A percentile compares a stretch with the other conserved stretches of the same genome.
Evolutionary conservation across 2,888 invertebrate species (phyloP).

Genomic region (Brenthis daphne): DNA sequence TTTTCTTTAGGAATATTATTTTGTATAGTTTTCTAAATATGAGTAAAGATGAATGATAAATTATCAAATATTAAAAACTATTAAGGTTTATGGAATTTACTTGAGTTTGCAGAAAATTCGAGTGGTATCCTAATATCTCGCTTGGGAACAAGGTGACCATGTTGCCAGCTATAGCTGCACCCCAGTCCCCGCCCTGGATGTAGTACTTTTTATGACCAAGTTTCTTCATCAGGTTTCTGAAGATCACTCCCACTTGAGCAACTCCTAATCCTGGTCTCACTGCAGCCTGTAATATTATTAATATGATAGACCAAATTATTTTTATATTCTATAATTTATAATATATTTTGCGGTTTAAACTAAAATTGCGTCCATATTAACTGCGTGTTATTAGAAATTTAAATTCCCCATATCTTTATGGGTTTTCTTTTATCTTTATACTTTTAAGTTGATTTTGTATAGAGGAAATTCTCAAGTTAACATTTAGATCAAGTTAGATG

Average conservation of each 20-base stretch:
- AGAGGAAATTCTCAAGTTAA: too few relatives aligned
- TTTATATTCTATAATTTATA: not conserved
- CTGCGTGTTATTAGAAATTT: too few relatives aligned
- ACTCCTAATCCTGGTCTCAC: conserved; percentile 82
- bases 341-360: too few relatives aligned
- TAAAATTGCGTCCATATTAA: too few relatives aligned
- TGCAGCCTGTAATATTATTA: conserved; percentile 62
- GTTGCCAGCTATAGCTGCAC: conserved; percentile 83
- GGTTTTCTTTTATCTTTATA: too few relatives aligned
- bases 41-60: not conserved
- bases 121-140: conserved; percentile 74
- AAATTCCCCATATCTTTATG: too few relatives aligned
- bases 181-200: conserved; percentile 91
- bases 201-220: conserved; percentile 86
- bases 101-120: conserved; percentile 50
- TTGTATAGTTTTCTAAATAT: too few relatives aligned
- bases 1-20: too few relatives aligned
- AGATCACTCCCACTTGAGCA: conserved; percentile 79
- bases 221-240: conserved; percentile 87
- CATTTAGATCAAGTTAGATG: too few relatives aligned
- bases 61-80: not conserved
- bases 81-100: conserved; percentile 40
- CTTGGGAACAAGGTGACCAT: conserved; percentile 78
- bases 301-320: not conserved
- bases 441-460: too few relatives aligned